Evolutionary conservation across 2,113 vertebrate genomes (phyloP), one percentile per base, ranked within the genome.

Genomic region (Mustela lutreola): DNA sequence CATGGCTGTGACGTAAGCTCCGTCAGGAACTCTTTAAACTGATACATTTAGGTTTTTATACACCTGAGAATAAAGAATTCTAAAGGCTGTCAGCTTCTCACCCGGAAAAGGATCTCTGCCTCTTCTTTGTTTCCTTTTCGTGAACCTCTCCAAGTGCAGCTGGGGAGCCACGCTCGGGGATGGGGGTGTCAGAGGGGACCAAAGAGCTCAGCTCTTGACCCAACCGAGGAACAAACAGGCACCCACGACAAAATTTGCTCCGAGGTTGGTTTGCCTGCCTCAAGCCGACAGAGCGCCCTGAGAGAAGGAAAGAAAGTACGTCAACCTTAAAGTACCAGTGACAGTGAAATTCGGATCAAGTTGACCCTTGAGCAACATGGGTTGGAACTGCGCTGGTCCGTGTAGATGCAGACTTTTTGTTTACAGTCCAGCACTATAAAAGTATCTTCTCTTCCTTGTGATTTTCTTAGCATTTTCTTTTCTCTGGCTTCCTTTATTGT

Each of bases 321-420:
- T 42, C 33, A 48, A 82, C 50, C 42, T 91, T 62, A 70, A 56
- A 2, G 62, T 79, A 19, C n/a, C 89, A 63, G n/a, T n/a, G 48
- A 63, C 76, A 58, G 9, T 50, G 39, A 86, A 73, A 95, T 81
- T 97, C 39, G n/a, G 80, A 96, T 36, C 22, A 8, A 67, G 45
- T 83, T 79, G 42, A 48, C 7, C 42, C 75, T 26, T 76, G 42
- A 45, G 42, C 75, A 76, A 48, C 42, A 8, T 9, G 48, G 42
- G 26, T 48, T 78, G 48, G 75, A 78, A 31, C 42, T 48, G 73
- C 1, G 12, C 39, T 76, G 73, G 14, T 31, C 26, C 2, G 2
- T 26, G 4, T 48, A 31, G 31, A 48, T 48, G 75, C 42, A 78
- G 42, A 31, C 45, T 24, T 78, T 7, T 76, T 76, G 7, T 78